These are phyloP conservation scores for Latheticus oryzae DNA, from an alignment of 2,888 invertebrate genomes.

Conservation along the genomic window DNA sequence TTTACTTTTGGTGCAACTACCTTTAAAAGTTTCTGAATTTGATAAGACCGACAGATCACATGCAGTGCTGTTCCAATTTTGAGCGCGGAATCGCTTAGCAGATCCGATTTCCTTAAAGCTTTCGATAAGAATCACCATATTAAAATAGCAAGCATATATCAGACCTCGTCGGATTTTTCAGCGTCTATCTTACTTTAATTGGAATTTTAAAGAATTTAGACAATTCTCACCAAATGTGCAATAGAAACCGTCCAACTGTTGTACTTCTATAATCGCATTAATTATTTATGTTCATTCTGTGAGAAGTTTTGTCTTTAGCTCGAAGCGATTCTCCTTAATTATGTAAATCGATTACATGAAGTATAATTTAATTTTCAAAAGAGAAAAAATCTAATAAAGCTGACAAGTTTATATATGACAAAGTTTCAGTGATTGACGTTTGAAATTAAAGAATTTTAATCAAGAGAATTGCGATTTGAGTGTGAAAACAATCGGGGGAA, in stretches of 20 bases:
- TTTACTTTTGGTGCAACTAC: too few relatives aligned
- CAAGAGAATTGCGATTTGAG: slow-evolving; percentile 54
- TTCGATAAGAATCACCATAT: slow-evolving; percentile 25
- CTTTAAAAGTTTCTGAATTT: slow-evolving; percentile 12
- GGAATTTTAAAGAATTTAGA: too few relatives aligned
- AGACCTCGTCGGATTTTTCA: too few relatives aligned
- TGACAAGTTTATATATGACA: slow-evolving; percentile 39
- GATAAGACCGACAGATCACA: slow-evolving; percentile 2
- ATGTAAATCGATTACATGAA: slow-evolving; percentile 7
- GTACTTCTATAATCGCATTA: slow-evolving; percentile 29
- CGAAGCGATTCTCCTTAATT: slow-evolving; percentile 4
- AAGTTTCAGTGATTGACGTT: slow-evolving; percentile 55
- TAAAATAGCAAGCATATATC: slow-evolving; percentile 9
- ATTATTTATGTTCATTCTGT: slow-evolving; percentile 24
- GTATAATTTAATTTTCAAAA: slow-evolving; percentile 13
- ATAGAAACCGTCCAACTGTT: slow-evolving; percentile 6
- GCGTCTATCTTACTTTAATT: too few relatives aligned
- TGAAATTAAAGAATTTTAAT: slow-evolving; percentile 61
- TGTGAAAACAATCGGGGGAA: slow-evolving; percentile 52
- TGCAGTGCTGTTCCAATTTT: slow-evolving; percentile 23
- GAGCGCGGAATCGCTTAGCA: slow-evolving; percentile 18
- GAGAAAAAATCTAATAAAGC: slow-evolving; percentile 40
- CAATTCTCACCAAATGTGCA: slow-evolving; percentile 19
- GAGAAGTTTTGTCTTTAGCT: slow-evolving; percentile 15
- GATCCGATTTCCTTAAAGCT: slow-evolving; percentile 21